A percentile compares a stretch with the other conserved stretches of the same genome.
Conservation (phyloP, 1,140 invertebrate genomes). For the Trichoplusia ni region DNA sequence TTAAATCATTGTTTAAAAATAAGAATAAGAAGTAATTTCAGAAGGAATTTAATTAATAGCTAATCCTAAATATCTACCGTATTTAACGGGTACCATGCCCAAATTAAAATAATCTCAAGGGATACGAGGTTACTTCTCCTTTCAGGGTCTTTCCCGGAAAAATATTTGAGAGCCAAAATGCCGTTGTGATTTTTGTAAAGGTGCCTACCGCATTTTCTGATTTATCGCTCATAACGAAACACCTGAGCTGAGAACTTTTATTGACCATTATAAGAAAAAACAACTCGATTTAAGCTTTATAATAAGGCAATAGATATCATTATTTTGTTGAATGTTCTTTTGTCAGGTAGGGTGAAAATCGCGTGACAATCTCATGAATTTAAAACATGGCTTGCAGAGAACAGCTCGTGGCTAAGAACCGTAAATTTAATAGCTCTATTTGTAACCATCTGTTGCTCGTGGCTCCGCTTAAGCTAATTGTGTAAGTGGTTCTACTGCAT, state of each 20-base stretch:
- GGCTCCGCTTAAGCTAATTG: too few species aligned
- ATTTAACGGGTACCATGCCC: neutral
- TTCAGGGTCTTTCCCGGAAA: neutral
- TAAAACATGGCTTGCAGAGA: too few species aligned
- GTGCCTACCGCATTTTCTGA: constrained; percentile 36
- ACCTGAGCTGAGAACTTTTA: constrained; percentile 54
- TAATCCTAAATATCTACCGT: constrained; percentile 40
- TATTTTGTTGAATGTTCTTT: neutral
- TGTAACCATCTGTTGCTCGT: too few species aligned
- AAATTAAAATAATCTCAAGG: constrained; percentile 15
- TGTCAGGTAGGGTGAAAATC: neutral
- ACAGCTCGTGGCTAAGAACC: too few species aligned
- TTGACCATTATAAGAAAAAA: constrained; percentile 42
- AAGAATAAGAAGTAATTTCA: constrained; percentile 49
- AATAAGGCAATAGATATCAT: neutral
- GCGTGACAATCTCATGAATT: too few species aligned
- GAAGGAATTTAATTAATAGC: constrained; percentile 47
- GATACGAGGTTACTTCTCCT: neutral
- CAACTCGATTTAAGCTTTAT: constrained; percentile 28
- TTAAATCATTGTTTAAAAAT: too few species aligned
- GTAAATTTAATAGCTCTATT: too few species aligned
- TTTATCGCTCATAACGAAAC: constrained; percentile 46
- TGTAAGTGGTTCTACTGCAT: too few species aligned
- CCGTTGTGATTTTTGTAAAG: constrained; percentile 4
- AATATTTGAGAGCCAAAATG: neutral